A percentile compares a stretch with the other conserved stretches of the same genome.
Conservation (phyloP, 2,113 vertebrate species). For the Platanista minor region DNA sequence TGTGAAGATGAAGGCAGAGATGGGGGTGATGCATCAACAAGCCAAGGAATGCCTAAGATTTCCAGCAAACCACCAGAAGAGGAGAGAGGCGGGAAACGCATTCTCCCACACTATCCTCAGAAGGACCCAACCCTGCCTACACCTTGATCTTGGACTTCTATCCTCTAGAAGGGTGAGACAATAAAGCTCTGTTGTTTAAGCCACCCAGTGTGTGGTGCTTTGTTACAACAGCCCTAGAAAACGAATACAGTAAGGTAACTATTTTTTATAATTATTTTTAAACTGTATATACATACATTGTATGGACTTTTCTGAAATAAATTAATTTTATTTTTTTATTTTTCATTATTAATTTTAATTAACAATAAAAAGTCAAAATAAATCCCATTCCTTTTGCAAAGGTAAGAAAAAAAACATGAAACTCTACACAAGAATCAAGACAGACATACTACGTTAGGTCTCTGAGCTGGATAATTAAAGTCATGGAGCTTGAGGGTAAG, state of each 20-base stretch:
- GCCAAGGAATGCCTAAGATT: background rate
- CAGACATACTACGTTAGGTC: background rate
- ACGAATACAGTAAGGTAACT: background rate
- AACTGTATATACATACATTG: background rate
- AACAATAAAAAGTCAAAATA: background rate
- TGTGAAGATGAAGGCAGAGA: background rate
- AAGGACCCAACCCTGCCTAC: background rate
- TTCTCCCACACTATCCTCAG: background rate
- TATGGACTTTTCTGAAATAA: background rate
- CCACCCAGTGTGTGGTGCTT: background rate
- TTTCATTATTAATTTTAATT: background rate
- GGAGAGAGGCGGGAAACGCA: background rate
- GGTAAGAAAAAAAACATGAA: background rate
- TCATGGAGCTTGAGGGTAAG: background rate
- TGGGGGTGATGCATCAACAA: background rate
- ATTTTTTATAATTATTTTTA: background rate
- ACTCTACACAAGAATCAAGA: background rate
- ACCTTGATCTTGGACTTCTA: background rate
- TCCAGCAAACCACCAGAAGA: background rate
- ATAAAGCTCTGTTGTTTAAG: background rate
- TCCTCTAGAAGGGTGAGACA: background rate
- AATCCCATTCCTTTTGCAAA: background rate
- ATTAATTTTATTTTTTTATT: too few relatives aligned
- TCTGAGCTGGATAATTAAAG: background rate
- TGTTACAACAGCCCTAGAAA: background rate